Conservation (phyloP, 2,113 vertebrate genomes). For the Spea multiplicata region DNA sequence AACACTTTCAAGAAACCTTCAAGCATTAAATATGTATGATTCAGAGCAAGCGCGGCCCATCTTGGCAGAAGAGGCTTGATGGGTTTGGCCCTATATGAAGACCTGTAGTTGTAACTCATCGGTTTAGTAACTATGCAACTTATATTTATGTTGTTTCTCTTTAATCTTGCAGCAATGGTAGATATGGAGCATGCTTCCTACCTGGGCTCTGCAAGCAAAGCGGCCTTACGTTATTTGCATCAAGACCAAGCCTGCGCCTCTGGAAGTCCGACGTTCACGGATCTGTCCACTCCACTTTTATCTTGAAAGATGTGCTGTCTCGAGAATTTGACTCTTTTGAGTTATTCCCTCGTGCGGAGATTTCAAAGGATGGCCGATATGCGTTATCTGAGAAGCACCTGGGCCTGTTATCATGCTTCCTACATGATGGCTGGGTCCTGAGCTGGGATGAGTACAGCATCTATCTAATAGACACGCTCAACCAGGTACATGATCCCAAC, state of each 20-base stretch:
- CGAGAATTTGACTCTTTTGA: slow-evolving; percentile 80
- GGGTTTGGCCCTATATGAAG: too few relatives aligned
- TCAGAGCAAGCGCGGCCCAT: too few relatives aligned
- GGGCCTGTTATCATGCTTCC: slow-evolving; percentile 84
- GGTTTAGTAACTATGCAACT: too few relatives aligned
- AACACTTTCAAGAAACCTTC: too few relatives aligned
- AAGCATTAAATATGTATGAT: too few relatives aligned
- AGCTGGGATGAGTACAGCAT: slow-evolving; percentile 97
- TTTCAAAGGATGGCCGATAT: slow-evolving; percentile 61
- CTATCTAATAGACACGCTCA: slow-evolving; percentile 84
- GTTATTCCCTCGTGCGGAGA: slow-evolving; percentile 78
- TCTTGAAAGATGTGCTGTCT: slow-evolving; percentile 82
- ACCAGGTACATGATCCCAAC: slow-evolving; percentile 67
- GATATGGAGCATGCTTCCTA: slow-evolving; percentile 92
- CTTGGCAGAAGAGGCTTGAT: too few relatives aligned
- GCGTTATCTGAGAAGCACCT: slow-evolving; percentile 78
- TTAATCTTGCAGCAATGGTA: slow-evolving; percentile 76
- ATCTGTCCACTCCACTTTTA: slow-evolving; percentile 83
- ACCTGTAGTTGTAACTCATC: too few relatives aligned
- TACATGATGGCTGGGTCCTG: slow-evolving; percentile 86
- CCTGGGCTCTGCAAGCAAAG: slow-evolving; percentile 93
- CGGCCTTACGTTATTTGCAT: slow-evolving; percentile 83
- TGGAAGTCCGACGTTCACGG: slow-evolving; percentile 87
- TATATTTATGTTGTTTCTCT: not conserved
- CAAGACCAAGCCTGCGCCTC: slow-evolving; percentile 88